Evolutionary conservation across 1,140 invertebrate species (phyloP).

Genomic region (Drosophila jambulina): DNA sequence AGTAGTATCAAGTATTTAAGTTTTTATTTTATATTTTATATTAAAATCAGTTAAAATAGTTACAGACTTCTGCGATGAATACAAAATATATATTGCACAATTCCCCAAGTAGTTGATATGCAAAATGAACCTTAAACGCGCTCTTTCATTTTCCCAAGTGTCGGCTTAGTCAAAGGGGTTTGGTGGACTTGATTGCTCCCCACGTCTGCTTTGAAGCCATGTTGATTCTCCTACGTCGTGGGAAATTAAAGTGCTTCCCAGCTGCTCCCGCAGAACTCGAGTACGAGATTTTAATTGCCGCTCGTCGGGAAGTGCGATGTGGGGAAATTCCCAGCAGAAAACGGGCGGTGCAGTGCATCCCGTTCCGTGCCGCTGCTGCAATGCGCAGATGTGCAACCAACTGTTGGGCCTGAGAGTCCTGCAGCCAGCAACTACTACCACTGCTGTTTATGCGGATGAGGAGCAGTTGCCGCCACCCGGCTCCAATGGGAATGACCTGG

Average conservation of each 20-base stretch:
- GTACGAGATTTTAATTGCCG: conserved; percentile 79
- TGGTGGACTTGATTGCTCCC: conserved; percentile 25
- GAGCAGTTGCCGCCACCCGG: conserved; percentile 16
- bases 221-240: conserved; percentile 59
- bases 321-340: conserved; percentile 15
- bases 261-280: conserved; percentile 56
- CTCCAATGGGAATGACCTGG: conserved; percentile 45
- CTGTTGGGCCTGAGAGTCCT: conserved; percentile 59
- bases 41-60: no score
- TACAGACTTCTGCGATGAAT: no score
- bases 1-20: neutral
- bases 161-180: neutral
- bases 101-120: conserved; percentile 4
- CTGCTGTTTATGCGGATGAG: conserved; percentile 21
- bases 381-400: conserved; percentile 70
- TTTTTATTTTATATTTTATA: no score
- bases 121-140: neutral
- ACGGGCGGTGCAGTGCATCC: conserved; percentile 12
- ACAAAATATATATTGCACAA: no score
- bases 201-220: conserved; percentile 37
- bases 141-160: conserved; percentile 11
- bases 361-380: conserved; percentile 2
- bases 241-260: conserved; percentile 76
- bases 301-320: conserved; percentile 36
- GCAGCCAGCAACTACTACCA: conserved; percentile 3